Conservation (phyloP, 1,140 invertebrate species). For the Atopsyche davidsoni region DNA sequence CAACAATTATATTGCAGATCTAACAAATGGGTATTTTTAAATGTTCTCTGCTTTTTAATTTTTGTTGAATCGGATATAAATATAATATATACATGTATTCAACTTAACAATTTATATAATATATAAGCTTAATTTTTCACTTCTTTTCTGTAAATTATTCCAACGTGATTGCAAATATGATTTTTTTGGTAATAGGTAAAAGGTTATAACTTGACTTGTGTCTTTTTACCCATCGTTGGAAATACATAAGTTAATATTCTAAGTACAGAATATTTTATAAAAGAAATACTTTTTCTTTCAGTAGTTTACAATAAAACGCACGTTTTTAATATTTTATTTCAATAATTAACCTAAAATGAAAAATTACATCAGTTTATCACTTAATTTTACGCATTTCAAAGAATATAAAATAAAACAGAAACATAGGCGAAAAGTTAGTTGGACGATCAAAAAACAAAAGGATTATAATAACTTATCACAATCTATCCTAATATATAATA, state of each 20-base stretch:
- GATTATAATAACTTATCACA: too few relatives aligned
- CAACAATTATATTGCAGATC: neutral
- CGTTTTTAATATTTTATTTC: too few relatives aligned
- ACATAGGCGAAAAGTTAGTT: too few relatives aligned
- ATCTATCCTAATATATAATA: too few relatives aligned
- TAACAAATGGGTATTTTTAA: neutral
- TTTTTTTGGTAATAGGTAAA: neutral
- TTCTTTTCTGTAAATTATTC: neutral
- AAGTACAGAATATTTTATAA: neutral
- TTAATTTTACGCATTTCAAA: too few relatives aligned
- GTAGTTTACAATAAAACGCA: too few relatives aligned
- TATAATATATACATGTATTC: neutral
- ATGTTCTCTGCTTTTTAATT: neutral
- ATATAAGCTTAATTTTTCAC: neutral
- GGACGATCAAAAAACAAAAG: too few relatives aligned
- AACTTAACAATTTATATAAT: neutral
- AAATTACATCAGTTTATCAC: too few relatives aligned
- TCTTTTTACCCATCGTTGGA: neutral
- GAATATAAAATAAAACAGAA: too few relatives aligned
- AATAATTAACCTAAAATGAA: too few relatives aligned
- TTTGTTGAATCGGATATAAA: neutral
- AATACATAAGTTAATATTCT: neutral
- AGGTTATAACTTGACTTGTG: neutral
- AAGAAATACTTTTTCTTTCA: too few relatives aligned
- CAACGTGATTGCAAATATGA: neutral